Percentiles rank a stretch among this genome's conserved stretches.
phyloP scores from a whole-genome alignment of 2,113 vertebrate species.

The Axis porcinus region DNA sequence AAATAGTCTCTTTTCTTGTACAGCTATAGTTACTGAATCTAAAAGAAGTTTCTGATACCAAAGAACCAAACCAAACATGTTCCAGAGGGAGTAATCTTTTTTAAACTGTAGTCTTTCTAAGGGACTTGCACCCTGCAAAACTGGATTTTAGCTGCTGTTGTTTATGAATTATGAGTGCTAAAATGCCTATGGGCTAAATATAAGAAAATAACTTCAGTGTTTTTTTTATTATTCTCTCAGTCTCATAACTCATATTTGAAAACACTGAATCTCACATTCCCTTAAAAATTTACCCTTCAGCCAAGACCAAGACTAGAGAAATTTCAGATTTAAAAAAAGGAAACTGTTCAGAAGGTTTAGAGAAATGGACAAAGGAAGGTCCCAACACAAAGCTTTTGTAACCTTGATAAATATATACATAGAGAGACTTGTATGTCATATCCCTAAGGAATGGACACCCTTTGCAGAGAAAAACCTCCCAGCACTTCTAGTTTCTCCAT shows the following conservation, averaged over 20 bases:
- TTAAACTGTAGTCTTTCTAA: background rate
- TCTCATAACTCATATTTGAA: conserved; percentile 46
- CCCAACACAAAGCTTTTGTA: background rate
- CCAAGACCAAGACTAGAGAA: conserved; percentile 45
- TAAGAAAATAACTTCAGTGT: conserved; percentile 39
- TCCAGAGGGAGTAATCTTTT: background rate
- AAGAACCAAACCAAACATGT: background rate
- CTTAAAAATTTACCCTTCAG: conserved; percentile 47
- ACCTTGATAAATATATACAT: background rate
- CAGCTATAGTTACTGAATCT: background rate
- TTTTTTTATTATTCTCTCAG: conserved; percentile 39
- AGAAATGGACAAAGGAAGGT: background rate
- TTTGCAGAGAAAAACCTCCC: background rate
- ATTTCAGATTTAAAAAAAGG: conserved; percentile 39
- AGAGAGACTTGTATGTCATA: background rate
- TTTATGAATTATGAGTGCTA: conserved; percentile 44
- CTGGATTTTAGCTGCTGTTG: conserved; percentile 33
- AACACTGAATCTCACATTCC: conserved; percentile 49
- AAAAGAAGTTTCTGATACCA: background rate
- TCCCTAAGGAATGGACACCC: background rate
- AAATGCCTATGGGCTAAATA: conserved; percentile 46
- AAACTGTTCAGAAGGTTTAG: conserved; percentile 13
- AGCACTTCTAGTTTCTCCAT: background rate
- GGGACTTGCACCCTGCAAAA: background rate
- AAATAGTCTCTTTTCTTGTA: background rate